Evolutionary conservation across 2,888 invertebrate species (phyloP).

Genomic region (Ophion obscuratus): DNA sequence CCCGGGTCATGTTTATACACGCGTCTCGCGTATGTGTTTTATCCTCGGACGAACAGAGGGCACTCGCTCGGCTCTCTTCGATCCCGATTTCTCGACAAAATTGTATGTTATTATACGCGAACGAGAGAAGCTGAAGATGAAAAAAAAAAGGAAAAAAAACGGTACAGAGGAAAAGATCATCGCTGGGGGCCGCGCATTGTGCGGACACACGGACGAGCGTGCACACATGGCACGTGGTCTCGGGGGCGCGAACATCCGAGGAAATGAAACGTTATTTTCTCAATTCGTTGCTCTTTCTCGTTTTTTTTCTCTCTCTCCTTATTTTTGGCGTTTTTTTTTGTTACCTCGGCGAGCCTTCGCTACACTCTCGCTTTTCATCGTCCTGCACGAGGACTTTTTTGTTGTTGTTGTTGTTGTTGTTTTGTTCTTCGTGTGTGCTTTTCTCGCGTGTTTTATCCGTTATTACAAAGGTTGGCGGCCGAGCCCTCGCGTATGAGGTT

Average conservation of each 20-base stretch:
- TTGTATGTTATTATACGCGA: slow-evolving; percentile 76
- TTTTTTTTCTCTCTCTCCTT: slow-evolving; percentile 57
- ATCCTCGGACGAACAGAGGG: slow-evolving; percentile 31
- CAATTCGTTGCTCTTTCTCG: slow-evolving; percentile 53
- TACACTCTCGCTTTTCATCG: slow-evolving; percentile 54
- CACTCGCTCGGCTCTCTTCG: slow-evolving; percentile 28
- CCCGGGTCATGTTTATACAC: slow-evolving; percentile 1
- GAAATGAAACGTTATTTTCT: slow-evolving; percentile 79
- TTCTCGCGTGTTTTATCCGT: neutral
- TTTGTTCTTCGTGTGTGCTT: neutral
- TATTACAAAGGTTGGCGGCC: slow-evolving; percentile 65
- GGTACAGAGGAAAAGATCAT: neutral
- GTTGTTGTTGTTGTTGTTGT: slow-evolving; percentile 48
- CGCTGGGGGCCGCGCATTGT: slow-evolving; percentile 43
- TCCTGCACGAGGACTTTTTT: slow-evolving; percentile 48
- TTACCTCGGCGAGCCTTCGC: slow-evolving; percentile 47
- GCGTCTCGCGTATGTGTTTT: slow-evolving; percentile 7
- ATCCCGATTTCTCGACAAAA: slow-evolving; percentile 67
- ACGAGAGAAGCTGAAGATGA: slow-evolving; percentile 5
- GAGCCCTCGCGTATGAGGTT: slow-evolving; percentile 62
- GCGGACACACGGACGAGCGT: neutral
- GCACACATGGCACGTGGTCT: slow-evolving; percentile 58
- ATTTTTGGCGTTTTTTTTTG: slow-evolving; percentile 58
- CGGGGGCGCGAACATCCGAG: slow-evolving; percentile 65
- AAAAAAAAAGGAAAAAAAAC: slow-evolving; percentile 55